Evolutionary conservation across 2,888 invertebrate species (phyloP).

Genomic region (Chrysolina americana): DNA sequence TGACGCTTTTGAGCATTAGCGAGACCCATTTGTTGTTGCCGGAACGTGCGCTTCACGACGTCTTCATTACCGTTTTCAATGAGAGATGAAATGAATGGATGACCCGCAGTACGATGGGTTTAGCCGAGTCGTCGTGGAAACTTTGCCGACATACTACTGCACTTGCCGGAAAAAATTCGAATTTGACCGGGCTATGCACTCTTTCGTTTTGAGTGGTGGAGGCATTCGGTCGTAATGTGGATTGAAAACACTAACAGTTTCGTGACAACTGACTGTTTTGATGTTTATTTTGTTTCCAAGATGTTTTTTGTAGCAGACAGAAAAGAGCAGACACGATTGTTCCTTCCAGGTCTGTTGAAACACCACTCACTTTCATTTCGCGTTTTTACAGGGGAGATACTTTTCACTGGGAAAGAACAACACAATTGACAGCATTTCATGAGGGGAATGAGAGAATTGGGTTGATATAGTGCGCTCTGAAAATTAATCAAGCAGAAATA

Average conservation of each 20-base stretch:
- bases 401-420: neutral
- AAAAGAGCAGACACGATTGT: slow-evolving; percentile 12
- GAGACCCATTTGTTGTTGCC: slow-evolving; percentile 13
- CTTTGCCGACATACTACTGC: neutral
- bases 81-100: slow-evolving; percentile 27
- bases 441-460: too few relatives aligned
- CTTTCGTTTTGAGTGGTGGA: neutral
- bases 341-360: neutral
- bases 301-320: neutral
- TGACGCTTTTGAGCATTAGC: slow-evolving; percentile 23
- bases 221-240: neutral
- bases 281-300: slow-evolving; percentile 10
- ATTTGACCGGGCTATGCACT: neutral
- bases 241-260: slow-evolving; percentile 10
- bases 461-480: too few relatives aligned
- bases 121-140: neutral
- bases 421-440: neutral
- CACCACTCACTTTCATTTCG: slow-evolving; percentile 1
- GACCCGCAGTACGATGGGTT: slow-evolving; percentile 5
- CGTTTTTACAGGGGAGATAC: neutral
- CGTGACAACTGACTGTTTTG: slow-evolving; percentile 7
- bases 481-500: too few relatives aligned
- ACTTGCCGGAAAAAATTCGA: neutral
- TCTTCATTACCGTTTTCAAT: slow-evolving; percentile 27
- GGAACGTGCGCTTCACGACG: slow-evolving; percentile 21